Percentiles rank a stretch among this genome's conserved stretches.
Evolutionary conservation across 2,888 invertebrate genomes (phyloP).

Genomic region (Mythimna pallens): DNA sequence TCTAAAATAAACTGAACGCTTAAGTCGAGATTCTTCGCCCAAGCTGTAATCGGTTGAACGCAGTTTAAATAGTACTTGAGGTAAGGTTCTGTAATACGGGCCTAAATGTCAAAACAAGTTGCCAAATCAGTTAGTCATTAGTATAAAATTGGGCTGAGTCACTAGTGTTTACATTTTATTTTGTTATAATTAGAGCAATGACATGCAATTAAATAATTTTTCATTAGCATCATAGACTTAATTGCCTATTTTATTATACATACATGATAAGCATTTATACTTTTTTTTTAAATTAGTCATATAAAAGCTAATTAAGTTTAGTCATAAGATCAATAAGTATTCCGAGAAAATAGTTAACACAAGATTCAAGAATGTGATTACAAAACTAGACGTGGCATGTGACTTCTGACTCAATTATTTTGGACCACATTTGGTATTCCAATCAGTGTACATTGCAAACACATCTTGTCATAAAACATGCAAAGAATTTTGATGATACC

Average conservation of each 20-base stretch:
- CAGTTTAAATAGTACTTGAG: no score
- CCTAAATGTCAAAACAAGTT: no score
- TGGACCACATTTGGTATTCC: constrained; percentile 74
- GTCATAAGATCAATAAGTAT: constrained; percentile 27
- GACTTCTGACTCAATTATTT: constrained; percentile 68
- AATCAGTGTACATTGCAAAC: constrained; percentile 70
- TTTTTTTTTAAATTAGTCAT: background rate
- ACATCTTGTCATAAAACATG: constrained; percentile 70
- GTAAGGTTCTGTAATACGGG: no score
- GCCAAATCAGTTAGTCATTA: no score
- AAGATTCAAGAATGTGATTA: constrained; percentile 62
- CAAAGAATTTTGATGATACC: constrained; percentile 66
- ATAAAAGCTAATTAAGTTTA: constrained; percentile 6
- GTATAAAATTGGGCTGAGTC: background rate
- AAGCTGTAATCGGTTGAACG: no score
- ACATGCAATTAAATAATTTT: background rate
- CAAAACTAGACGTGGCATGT: constrained; percentile 61
- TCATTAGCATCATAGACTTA: background rate
- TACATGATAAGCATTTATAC: no score
- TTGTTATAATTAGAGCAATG: constrained; percentile 3
- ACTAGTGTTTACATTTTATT: constrained; percentile 6
- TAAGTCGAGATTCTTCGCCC: no score
- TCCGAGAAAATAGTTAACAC: constrained; percentile 37
- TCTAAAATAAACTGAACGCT: no score
- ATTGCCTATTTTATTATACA: no score